Base-by-base conservation (phyloP, 1,140 invertebrate genomes). In the Calosoma granatense region DNA sequence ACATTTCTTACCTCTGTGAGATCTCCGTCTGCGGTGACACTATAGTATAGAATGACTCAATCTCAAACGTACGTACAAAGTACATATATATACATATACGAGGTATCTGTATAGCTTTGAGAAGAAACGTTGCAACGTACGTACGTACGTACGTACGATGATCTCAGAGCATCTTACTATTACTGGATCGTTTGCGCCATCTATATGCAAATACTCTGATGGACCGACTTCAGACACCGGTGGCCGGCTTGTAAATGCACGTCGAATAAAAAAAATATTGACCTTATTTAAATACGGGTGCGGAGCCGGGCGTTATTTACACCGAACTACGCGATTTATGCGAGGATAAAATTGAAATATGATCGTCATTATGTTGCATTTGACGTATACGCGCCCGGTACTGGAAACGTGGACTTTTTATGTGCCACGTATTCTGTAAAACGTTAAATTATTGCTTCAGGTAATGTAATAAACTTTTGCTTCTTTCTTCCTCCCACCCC, bases 341-440 rank as follows among this genome's bases (percentile, higher is more conserved):
- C 41, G 41, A 6, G 41, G 41, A 47, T 47, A 47, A 47, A 47
- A 47, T 47, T 47, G 41, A 47, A 47, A 47, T 47, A 47, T 47
- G 41, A 47, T 47, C 41, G 41, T 47, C 41, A 47, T 47, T 47
- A 47, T 47, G 41, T 47, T 47, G 41, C 41, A 47, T 47, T 47
- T 47, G 41, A 47, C 41, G 41, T 47, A 47, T 17, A 47, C 41
- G 41, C 41, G 41, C 6, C 15, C 4, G 41, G 15, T 17, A 47
- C 6, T 47, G 41, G 41, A 47, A 47, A 47, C 9, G 41, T 47
- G 41, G 15, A 17, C 9, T 47, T 47, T 47, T 47, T 47, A 47
- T 47, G 41, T 12, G 15, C 41, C 6, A 17, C 41, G 41, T 17
- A 47, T 47, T 47, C 41, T 47, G 15, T 47, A 17, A 47, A 47